Conservation (phyloP, 2,113 vertebrate species). For the Morone chrysops region DNA sequence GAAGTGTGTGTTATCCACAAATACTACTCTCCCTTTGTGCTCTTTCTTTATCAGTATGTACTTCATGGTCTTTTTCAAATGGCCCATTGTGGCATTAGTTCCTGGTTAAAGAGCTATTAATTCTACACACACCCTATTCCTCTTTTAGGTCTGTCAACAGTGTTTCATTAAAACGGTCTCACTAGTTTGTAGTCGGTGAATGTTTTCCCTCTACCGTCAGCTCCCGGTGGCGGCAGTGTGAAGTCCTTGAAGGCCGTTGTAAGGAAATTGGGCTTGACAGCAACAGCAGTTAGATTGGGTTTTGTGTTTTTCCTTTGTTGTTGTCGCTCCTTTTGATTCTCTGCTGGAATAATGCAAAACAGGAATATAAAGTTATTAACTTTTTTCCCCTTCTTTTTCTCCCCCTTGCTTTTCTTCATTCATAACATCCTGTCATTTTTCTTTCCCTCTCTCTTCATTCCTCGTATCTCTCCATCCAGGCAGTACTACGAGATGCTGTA, state of each 20-base stretch:
- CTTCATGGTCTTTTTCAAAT: constrained; percentile 39
- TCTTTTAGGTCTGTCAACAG: constrained; percentile 54
- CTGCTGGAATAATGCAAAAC: constrained; percentile 24
- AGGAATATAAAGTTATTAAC: constrained; percentile 27
- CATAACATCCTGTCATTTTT: not conserved
- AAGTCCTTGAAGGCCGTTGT: constrained; percentile 62
- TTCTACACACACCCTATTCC: constrained; percentile 48
- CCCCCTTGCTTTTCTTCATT: not conserved
- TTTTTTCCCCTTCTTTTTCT: not conserved
- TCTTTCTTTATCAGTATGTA: constrained; percentile 49
- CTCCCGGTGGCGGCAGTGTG: constrained; percentile 35
- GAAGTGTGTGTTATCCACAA: constrained; percentile 16
- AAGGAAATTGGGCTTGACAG: constrained; percentile 56
- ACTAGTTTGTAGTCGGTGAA: constrained; percentile 44
- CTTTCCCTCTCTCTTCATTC: not conserved
- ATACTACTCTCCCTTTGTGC: constrained; percentile 19
- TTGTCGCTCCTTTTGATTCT: constrained; percentile 39
- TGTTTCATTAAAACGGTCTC: constrained; percentile 62
- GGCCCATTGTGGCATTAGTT: constrained; percentile 33
- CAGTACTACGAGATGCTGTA: constrained; percentile 99
- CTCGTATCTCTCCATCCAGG: constrained; percentile 71
- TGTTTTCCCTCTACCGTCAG: constrained; percentile 34
- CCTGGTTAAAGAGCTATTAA: constrained; percentile 62
- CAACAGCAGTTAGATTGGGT: constrained; percentile 47
- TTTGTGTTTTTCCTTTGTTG: constrained; percentile 58